Percentiles rank a stretch among this genome's conserved stretches.
phyloP scores from a whole-genome alignment of 2,888 invertebrate species.

The Exephanes ischioxanthus region DNA sequence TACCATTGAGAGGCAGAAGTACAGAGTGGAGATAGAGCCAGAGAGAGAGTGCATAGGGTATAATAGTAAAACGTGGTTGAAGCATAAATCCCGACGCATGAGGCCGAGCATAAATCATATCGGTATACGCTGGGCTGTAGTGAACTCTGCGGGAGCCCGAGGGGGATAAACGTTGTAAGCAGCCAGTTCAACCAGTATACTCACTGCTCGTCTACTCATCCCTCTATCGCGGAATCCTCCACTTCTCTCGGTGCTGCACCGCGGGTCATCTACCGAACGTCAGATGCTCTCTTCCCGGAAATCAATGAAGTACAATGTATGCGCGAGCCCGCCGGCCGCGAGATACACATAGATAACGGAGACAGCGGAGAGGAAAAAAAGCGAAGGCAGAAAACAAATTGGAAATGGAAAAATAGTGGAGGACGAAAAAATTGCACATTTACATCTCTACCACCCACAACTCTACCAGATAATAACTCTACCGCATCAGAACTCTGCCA shows the following conservation, averaged over 20 bases:
- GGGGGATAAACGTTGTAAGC: constrained; percentile 59
- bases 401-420: neutral
- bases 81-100: constrained; percentile 72
- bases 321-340: constrained; percentile 30
- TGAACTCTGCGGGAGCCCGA: constrained; percentile 40
- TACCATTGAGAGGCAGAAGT: constrained; percentile 50
- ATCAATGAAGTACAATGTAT: constrained; percentile 60
- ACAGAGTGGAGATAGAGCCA: constrained; percentile 36
- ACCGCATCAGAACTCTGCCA: too few species aligned
- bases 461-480: too few species aligned
- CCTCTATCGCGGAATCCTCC: constrained; percentile 49
- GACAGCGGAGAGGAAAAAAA: constrained; percentile 6
- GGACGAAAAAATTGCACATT: neutral
- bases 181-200: constrained; percentile 45
- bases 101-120: constrained; percentile 73
- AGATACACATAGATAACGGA: constrained; percentile 35
- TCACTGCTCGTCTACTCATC: constrained; percentile 36
- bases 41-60: constrained; percentile 56
- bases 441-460: too few species aligned
- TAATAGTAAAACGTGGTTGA: constrained; percentile 61
- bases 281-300: constrained; percentile 60
- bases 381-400: neutral
- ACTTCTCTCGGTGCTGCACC: constrained; percentile 33
- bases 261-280: constrained; percentile 56
- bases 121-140: constrained; percentile 57